Evolutionary conservation across 2,888 invertebrate species (phyloP).

Genomic region (Choristoneura rosaceana): DNA sequence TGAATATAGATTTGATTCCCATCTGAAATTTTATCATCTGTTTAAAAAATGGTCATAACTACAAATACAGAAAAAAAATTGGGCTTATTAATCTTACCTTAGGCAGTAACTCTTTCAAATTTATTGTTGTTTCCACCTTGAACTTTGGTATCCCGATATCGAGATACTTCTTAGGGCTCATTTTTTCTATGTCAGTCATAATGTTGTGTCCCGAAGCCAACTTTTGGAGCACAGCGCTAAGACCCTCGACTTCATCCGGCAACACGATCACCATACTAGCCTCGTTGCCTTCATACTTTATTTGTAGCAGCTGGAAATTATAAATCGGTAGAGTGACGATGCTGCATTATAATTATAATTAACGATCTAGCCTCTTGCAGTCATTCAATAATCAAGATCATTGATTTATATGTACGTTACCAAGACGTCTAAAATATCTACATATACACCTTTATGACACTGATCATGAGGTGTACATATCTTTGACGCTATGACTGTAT

Average conservation of each 20-base stretch:
- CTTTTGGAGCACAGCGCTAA: neutral
- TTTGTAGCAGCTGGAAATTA: neutral
- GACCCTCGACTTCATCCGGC: constrained; percentile 12
- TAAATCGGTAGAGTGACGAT: too few species aligned
- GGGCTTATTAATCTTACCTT: neutral
- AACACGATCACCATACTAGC: constrained; percentile 4
- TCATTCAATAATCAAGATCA: too few species aligned
- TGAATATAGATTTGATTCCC: constrained; percentile 19
- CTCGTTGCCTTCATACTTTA: neutral
- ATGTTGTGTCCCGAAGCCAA: neutral
- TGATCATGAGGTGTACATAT: too few species aligned
- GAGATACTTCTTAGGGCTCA: neutral
- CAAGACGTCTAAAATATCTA: too few species aligned
- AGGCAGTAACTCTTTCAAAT: neutral
- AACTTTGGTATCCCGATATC: constrained; percentile 3
- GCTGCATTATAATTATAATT: too few species aligned
- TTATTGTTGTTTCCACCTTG: neutral
- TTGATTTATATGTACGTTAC: too few species aligned
- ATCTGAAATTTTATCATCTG: neutral
- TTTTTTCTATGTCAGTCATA: constrained; percentile 4
- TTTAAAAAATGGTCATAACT: too few species aligned
- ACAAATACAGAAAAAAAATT: too few species aligned
- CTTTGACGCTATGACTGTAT: too few species aligned
- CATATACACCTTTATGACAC: too few species aligned
- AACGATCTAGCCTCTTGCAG: too few species aligned